These are phyloP conservation scores for Araneus ventricosus DNA, from an alignment of 1,140 invertebrate species.

Conservation along the genomic window DNA sequence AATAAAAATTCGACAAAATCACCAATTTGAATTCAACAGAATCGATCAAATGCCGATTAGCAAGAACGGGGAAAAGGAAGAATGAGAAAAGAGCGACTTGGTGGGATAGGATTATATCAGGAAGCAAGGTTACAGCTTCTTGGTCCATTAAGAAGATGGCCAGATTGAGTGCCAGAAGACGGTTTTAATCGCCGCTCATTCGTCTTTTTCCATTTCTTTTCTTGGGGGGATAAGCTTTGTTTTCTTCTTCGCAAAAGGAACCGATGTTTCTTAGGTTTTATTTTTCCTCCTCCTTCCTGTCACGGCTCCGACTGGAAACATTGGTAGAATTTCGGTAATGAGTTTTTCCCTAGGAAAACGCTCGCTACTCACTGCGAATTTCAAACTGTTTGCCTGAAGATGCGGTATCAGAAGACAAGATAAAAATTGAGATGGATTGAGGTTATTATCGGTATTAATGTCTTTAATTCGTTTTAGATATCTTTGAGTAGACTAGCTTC, in stretches of 20 bases:
- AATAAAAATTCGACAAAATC: no score
- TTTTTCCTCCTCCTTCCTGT: neutral
- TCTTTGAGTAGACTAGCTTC: no score
- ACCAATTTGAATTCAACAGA: no score
- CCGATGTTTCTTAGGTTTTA: neutral
- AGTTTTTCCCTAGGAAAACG: neutral
- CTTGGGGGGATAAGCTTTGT: constrained; percentile 36
- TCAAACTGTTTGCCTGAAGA: no score
- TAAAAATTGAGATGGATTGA: no score
- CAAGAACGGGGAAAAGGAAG: neutral
- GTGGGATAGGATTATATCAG: constrained; percentile 38
- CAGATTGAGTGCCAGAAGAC: constrained; percentile 46
- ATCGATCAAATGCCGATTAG: no score
- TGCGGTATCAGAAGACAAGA: no score
- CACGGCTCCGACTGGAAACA: neutral
- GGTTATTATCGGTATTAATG: no score
- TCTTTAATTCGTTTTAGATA: no score
- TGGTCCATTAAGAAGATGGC: constrained; percentile 68
- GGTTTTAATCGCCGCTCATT: constrained; percentile 63
- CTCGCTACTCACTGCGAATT: no score
- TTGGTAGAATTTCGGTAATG: neutral
- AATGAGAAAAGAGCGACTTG: constrained; percentile 6
- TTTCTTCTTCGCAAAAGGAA: neutral
- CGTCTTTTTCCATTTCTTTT: constrained; percentile 48
- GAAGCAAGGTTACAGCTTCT: constrained; percentile 49